A percentile compares a stretch with the other conserved stretches of the same genome.
Evolutionary conservation across 2,113 vertebrate species (phyloP).

Genomic region (Gymnarchus niloticus): DNA sequence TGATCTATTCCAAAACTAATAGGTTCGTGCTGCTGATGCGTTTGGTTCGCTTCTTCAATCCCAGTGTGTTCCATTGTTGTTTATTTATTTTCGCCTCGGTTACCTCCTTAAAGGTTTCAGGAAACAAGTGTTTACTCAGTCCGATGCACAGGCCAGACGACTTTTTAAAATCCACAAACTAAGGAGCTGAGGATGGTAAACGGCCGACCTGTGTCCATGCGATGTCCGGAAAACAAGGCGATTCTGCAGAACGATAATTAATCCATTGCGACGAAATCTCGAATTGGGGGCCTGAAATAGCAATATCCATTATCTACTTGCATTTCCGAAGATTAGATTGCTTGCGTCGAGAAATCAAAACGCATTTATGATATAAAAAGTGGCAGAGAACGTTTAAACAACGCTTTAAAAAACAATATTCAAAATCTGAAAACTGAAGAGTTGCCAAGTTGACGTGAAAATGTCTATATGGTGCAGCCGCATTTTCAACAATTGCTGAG

Average conservation of each 20-base stretch:
- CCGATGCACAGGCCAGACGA: not conserved
- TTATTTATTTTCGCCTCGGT: not conserved
- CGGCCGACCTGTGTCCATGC: constrained; percentile 33
- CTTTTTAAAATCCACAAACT: not conserved
- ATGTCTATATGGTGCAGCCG: not conserved
- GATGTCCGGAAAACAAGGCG: constrained; percentile 12
- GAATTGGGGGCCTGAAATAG: constrained; percentile 12
- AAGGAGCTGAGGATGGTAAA: constrained; percentile 13
- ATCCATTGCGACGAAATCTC: constrained; percentile 33
- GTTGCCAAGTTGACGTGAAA: constrained; percentile 46
- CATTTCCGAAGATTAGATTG: constrained; percentile 19
- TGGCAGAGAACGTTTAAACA: not conserved
- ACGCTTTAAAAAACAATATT: not conserved
- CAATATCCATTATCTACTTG: constrained; percentile 37
- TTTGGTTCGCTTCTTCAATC: constrained; percentile 72
- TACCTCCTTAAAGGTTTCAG: constrained; percentile 27
- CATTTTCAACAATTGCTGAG: not conserved
- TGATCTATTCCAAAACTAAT: constrained; percentile 90
- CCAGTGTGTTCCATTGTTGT: constrained; percentile 73
- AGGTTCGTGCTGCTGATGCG: constrained; percentile 75
- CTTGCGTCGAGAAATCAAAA: not conserved
- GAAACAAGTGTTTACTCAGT: not conserved
- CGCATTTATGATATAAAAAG: not conserved
- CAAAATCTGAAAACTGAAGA: constrained; percentile 25
- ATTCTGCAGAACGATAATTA: constrained; percentile 22